These are phyloP conservation scores for Saccostrea glomerata DNA, from an alignment of 1,140 invertebrate genomes.

Conservation along the genomic window DNA sequence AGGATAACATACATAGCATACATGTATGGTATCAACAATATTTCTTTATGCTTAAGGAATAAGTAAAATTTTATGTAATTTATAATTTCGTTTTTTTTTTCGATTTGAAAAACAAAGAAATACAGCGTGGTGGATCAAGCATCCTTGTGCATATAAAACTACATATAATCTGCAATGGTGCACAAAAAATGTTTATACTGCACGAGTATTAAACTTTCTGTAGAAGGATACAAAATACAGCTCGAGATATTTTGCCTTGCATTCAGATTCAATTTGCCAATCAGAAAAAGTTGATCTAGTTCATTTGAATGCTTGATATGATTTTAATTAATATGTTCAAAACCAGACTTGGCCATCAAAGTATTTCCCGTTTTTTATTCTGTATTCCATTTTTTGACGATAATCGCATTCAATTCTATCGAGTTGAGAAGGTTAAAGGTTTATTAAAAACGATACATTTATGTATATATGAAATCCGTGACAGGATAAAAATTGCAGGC, in stretches of 20 bases:
- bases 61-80: too few species aligned
- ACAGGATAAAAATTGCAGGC: slow-evolving; percentile 31
- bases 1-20: too few species aligned
- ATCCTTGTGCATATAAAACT: too few species aligned
- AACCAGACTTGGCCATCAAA: slow-evolving; percentile 13
- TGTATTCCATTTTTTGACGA: slow-evolving; percentile 1
- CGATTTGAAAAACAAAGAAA: too few species aligned
- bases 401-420: slow-evolving; percentile 4
- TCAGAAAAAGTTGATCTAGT: slow-evolving; percentile 5
- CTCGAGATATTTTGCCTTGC: background rate
- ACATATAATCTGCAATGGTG: too few species aligned
- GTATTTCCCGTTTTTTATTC: slow-evolving; percentile 32
- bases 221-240: background rate
- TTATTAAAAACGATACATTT: slow-evolving; percentile 37
- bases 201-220: too few species aligned
- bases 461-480: slow-evolving; percentile 36
- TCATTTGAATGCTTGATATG: slow-evolving; percentile 35
- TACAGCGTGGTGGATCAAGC: too few species aligned
- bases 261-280: background rate
- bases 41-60: too few species aligned
- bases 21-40: too few species aligned
- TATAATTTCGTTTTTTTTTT: too few species aligned
- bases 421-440: slow-evolving; percentile 30
- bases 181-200: too few species aligned
- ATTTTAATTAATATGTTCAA: slow-evolving; percentile 39